A percentile compares a stretch with the other conserved stretches of the same genome.
Conservation (phyloP, 2,113 vertebrate species). For the Cettia cetti region DNA sequence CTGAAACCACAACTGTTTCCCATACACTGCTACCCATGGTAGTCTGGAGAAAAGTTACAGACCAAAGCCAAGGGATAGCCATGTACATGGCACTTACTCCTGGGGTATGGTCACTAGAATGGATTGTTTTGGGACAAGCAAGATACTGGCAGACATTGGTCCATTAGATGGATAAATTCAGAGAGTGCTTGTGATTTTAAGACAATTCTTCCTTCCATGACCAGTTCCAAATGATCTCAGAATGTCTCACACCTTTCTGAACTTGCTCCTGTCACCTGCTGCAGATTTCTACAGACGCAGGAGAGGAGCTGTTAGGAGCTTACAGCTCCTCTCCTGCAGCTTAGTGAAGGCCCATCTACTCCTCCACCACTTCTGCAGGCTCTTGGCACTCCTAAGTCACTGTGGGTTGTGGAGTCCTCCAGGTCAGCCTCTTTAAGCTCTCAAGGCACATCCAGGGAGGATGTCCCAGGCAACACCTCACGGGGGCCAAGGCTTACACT, state of each 20-base stretch:
- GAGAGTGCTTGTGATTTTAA: background rate
- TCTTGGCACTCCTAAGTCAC: background rate
- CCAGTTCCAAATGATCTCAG: background rate
- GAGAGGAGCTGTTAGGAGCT: fast-evolving
- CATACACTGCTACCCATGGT: fast-evolving
- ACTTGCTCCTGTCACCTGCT: background rate
- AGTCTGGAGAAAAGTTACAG: background rate
- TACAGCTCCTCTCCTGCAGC: background rate
- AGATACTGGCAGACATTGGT: background rate
- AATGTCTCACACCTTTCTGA: background rate
- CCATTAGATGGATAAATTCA: background rate
- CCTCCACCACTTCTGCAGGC: background rate
- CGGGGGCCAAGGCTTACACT: background rate
- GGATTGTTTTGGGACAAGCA: background rate
- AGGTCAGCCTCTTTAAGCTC: background rate
- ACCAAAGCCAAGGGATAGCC: background rate
- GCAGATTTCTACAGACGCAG: background rate
- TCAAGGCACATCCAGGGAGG: background rate
- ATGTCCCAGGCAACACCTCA: background rate
- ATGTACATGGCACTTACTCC: fast-evolving
- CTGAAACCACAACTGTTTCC: background rate
- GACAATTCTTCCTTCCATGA: background rate
- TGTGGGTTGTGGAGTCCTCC: background rate
- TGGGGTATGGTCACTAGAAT: background rate
- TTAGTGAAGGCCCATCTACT: background rate